Evolutionary conservation across 2,113 vertebrate genomes (phyloP).

Genomic region (Serilophus lunatus): DNA sequence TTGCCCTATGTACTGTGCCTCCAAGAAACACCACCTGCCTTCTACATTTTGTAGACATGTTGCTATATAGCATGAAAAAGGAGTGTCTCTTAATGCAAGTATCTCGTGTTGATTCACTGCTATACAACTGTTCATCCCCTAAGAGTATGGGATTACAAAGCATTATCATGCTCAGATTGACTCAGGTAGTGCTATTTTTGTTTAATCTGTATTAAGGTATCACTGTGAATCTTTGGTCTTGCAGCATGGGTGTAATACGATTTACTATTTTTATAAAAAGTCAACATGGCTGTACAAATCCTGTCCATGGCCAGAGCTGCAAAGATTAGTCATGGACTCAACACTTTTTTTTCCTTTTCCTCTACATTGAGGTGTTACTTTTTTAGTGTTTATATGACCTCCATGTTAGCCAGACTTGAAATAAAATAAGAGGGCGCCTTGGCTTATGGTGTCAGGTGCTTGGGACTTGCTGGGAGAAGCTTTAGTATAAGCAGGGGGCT

Average conservation of each 20-base stretch:
- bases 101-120: conserved; percentile 44
- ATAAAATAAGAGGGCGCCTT: not conserved
- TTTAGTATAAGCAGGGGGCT: not conserved
- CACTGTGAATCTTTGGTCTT: conserved; percentile 63
- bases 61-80: not conserved
- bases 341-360: rapidly evolving
- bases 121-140: conserved; percentile 34
- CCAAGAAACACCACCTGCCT: not conserved
- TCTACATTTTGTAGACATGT: not conserved
- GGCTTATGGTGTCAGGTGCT: not conserved
- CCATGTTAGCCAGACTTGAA: not conserved
- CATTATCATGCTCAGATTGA: conserved; percentile 57
- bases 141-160: conserved; percentile 52
- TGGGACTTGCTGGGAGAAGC: not conserved
- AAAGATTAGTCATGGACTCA: conserved; percentile 18
- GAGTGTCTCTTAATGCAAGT: not conserved
- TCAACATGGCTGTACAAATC: conserved; percentile 61
- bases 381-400: not conserved
- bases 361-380: not conserved
- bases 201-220: conserved; percentile 77
- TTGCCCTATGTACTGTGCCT: not conserved
- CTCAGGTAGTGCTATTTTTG: conserved; percentile 52
- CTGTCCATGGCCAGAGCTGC: conserved; percentile 19
- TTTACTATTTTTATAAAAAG: conserved; percentile 76
- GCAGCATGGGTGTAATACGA: conserved; percentile 62